Conservation (phyloP, 2,888 invertebrate species). For the Himalopsyche kuldschensis region DNA sequence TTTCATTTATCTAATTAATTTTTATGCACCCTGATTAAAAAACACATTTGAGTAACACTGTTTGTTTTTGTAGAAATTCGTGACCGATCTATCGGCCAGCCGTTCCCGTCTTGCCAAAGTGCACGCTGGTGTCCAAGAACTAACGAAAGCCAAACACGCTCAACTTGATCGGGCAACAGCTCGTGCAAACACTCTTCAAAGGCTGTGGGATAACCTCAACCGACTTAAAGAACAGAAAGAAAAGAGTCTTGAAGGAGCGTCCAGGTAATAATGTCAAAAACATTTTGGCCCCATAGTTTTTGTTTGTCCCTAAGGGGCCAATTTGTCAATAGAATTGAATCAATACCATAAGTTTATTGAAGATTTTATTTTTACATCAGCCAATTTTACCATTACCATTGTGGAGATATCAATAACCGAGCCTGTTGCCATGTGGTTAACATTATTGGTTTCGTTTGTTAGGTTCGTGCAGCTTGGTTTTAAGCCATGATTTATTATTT, state of each 20-base stretch:
- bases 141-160: conserved; percentile 82
- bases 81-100: conserved; percentile 93
- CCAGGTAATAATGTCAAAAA: conserved; percentile 58
- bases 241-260: conserved; percentile 87
- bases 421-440: no score
- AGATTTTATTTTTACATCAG: no score
- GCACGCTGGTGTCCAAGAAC: conserved; percentile 82
- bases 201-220: conserved; percentile 86
- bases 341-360: no score
- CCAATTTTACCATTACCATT: no score
- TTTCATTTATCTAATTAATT: neutral
- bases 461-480: no score
- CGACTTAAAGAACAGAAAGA: conserved; percentile 87
- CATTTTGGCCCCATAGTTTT: no score
- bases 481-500: neutral
- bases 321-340: no score
- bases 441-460: no score
- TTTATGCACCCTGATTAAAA: neutral
- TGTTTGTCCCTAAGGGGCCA: no score
- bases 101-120: conserved; percentile 89
- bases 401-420: no score
- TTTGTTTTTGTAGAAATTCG: conserved; percentile 70
- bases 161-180: conserved; percentile 61
- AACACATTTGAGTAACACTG: neutral
- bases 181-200: conserved; percentile 75